Evolutionary conservation across 2,797 vertebrate genomes (phyloP).

Genomic region (Ctenopoma kingsleyae): DNA sequence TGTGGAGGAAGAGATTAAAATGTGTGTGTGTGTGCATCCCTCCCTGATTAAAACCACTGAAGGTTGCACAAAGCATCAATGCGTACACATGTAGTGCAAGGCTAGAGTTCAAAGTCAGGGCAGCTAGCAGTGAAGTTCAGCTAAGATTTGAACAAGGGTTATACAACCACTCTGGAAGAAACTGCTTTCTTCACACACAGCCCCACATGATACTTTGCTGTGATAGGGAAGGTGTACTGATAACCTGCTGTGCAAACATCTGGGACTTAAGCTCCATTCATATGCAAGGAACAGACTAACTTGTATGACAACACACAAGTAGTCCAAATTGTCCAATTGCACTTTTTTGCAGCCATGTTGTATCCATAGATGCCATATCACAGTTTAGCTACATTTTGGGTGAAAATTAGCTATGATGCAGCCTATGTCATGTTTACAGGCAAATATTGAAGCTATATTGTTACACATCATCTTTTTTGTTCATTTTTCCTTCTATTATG

Average conservation of each 20-base stretch:
- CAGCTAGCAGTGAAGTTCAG: not conserved
- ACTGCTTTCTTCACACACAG: not conserved
- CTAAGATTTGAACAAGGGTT: not conserved
- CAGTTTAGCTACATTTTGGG: not conserved
- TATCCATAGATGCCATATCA: too few relatives aligned
- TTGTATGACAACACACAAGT: not conserved
- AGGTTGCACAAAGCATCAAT: constrained; percentile 3
- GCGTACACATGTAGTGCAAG: not conserved
- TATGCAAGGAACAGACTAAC: not conserved
- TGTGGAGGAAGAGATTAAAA: constrained; percentile 34
- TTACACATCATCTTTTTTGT: not conserved
- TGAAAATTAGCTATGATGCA: too few relatives aligned
- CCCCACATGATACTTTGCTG: not conserved
- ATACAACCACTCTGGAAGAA: not conserved
- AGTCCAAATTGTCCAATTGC: not conserved
- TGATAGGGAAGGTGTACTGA: not conserved
- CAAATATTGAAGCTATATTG: not conserved
- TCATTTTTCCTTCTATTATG: not conserved
- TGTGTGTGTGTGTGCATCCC: not conserved
- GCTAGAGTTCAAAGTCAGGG: not conserved
- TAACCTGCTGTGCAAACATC: not conserved
- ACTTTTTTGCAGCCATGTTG: too few relatives aligned
- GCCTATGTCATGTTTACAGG: not conserved
- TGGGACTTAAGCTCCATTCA: not conserved
- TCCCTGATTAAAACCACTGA: constrained; percentile 7